Conservation (phyloP, 2,888 invertebrate genomes). For the Chorisops tibialis region DNA sequence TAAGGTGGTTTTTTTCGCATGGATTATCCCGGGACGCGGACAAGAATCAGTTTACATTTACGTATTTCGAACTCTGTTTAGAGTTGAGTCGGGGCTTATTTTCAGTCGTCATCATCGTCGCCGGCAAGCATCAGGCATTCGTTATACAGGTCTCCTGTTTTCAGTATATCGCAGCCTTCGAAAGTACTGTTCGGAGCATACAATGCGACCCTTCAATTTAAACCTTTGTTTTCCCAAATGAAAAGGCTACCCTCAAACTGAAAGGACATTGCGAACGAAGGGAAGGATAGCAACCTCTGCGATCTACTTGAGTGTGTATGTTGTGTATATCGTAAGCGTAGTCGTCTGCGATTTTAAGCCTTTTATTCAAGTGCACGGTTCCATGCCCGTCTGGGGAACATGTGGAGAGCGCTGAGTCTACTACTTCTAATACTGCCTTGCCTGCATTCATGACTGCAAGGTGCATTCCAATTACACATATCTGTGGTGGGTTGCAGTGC, state of each 20-base stretch:
- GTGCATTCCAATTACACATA: neutral
- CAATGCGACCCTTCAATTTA: neutral
- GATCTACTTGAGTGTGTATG: neutral
- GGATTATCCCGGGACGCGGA: too few relatives aligned
- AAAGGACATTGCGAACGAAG: neutral
- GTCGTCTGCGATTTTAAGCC: conserved; percentile 4
- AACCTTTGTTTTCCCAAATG: conserved; percentile 5
- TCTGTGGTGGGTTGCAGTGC: neutral
- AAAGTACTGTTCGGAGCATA: too few relatives aligned
- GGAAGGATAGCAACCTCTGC: neutral
- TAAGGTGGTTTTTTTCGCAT: too few relatives aligned
- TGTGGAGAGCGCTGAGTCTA: neutral
- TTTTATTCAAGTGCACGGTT: neutral
- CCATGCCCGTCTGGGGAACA: conserved; percentile 2
- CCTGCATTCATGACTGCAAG: neutral
- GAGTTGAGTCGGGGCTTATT: too few relatives aligned
- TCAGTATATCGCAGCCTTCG: too few relatives aligned
- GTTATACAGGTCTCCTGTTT: too few relatives aligned
- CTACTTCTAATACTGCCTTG: neutral
- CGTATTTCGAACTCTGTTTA: too few relatives aligned
- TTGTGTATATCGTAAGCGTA: neutral
- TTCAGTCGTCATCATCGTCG: too few relatives aligned
- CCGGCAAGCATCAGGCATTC: too few relatives aligned
- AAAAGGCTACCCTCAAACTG: conserved; percentile 6
- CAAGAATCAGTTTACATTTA: too few relatives aligned